Base-by-base conservation (phyloP, 2,113 vertebrate species). In the Pangasianodon gigas region DNA sequence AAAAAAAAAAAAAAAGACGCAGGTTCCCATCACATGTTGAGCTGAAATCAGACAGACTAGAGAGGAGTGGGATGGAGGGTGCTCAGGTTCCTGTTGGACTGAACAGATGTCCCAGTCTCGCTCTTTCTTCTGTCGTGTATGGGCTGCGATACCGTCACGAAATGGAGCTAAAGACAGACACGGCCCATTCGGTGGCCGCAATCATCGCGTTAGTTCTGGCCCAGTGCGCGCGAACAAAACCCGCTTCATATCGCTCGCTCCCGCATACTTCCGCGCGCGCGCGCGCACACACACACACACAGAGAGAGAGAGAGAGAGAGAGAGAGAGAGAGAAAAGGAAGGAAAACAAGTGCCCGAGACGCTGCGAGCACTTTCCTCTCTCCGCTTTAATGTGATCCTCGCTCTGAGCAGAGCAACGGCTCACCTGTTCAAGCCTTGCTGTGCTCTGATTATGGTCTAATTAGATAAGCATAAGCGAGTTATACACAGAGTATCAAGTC, bases 61-160 rank as follows among this genome's bases (percentile, higher is more conserved):
- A 6, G 62, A 82, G 71, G 84, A 24, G 4, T 37, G 37, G n/a
- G 29, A 90, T 87, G 29, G 88, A 91, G 79, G 84, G 37, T 62
- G 54, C 77, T 46, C 79, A 88, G 58, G 77, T 84, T 87, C 65
- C 58, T 48, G 71, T 87, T 87, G 89, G 77, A 93, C 93, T 95
- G 98, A 98, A 97, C 98, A 99, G 98, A 99, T 99, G 98, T 98
- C 98, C 97, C 96, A 95, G 97, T 98, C 98, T 96, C 97, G 96
- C 95, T 95, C 96, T 95, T 96, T 97, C 97, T 97, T 97, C 97
- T 97, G 96, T 96, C 97, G 96, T 97, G 96, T 96, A 96, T 96
- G 96, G 96, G 96, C 97, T 97, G 97, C 96, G 97, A 97, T 97
- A 97, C 97, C 96, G 96, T 96, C 96, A 96, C 94, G 97, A 97